Conservation (phyloP, 2,797 vertebrate species). For the Enteromius afrohamiltoni region DNA sequence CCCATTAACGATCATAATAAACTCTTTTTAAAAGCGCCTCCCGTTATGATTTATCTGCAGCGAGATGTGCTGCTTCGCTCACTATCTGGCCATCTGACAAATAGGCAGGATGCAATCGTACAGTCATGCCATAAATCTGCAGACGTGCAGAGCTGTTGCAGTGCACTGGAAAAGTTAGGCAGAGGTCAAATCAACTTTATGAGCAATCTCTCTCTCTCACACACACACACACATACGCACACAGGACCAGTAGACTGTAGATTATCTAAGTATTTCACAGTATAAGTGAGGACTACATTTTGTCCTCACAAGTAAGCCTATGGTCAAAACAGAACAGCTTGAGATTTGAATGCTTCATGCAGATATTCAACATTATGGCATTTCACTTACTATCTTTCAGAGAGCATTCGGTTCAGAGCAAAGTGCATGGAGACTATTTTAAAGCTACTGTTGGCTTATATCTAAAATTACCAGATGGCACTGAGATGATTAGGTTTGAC, state of each 20-base stretch:
- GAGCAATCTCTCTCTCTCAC: constrained; percentile 9
- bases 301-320: not conserved
- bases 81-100: constrained; percentile 79
- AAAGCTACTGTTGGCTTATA: not conserved
- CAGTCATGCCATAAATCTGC: constrained; percentile 78
- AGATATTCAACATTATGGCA: not conserved
- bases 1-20: constrained; percentile 84
- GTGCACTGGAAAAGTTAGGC: constrained; percentile 77
- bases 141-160: constrained; percentile 63
- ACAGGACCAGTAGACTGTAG: not conserved
- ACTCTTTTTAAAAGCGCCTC: constrained; percentile 75
- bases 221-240: too few species aligned
- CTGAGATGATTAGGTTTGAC: not conserved
- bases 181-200: constrained; percentile 64
- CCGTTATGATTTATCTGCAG: constrained; percentile 82
- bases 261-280: not conserved
- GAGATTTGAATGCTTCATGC: not conserved
- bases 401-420: not conserved
- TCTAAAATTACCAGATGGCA: not conserved
- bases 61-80: constrained; percentile 64
- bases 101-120: constrained; percentile 80
- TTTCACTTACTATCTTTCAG: not conserved
- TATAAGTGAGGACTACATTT: not conserved
- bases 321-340: not conserved
- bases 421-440: not conserved